Base-by-base conservation (phyloP, 2,888 invertebrate genomes). In the Leptogaster cylindrica region DNA sequence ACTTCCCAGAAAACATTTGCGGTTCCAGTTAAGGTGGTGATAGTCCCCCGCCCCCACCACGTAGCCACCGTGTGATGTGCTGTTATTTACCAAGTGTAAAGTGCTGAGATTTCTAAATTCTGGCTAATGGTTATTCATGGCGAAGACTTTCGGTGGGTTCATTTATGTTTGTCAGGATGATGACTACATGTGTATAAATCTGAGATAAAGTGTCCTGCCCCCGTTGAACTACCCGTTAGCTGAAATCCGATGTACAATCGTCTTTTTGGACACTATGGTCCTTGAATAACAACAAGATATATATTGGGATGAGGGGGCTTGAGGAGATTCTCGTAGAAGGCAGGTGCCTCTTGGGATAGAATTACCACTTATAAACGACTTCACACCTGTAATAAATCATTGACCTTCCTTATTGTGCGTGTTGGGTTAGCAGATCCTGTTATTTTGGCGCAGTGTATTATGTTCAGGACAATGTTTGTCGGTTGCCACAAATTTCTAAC, bases 61-160 rank as follows among this genome's bases (percentile, higher is more conserved):
- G 46, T 46, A 27, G 41, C 31, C 48, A 31, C 33, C 52, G 25
- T 55, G 44, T 46, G 28, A 46, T 39, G 27, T 66, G 41, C n/a
- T 58, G 33, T 36, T 66, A 28, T 46, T 36, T 66, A 46, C 48
- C 25, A 48, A 46, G 58, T 66, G 66, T 66, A 66, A 66, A 66
- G 36, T 66, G 66, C 66, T 66, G 66, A 66, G 66, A 66, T 66
- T 66, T 66, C 58, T 55, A 66, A 66, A 66, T 52, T 66, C 44
- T 46, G 18, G 50, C 58, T 66, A 66, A 66, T 66, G 66, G 66
- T 66, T 66, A 66, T 66, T 66, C 58, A 66, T 66, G 58, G 61
- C n/a, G 44, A 14, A 55, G 55, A 66, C 66, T 66, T 65, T 66
- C 66, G 55, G 52, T 66, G 55, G 52, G 33, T 55, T 31, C 66